Evolutionary conservation across 2,113 vertebrate species (phyloP).

Genomic region (Eclectus roratus): DNA sequence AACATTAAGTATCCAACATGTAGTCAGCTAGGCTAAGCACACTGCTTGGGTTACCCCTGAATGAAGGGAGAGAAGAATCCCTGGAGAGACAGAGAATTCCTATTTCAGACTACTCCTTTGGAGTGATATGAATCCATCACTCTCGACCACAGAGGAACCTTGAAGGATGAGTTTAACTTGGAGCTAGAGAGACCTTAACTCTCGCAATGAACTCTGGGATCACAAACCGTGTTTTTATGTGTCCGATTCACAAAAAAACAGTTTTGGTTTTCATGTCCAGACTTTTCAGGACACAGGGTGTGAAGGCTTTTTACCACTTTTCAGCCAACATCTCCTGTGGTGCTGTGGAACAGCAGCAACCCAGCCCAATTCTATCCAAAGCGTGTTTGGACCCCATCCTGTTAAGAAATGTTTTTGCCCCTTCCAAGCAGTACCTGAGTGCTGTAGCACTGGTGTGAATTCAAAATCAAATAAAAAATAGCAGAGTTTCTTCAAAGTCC

Average conservation of each 20-base stretch:
- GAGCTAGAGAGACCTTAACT: neutral
- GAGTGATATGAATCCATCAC: neutral
- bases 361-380: neutral
- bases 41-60: neutral
- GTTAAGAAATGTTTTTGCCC: neutral
- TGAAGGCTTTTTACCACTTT: neutral
- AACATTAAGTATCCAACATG: neutral
- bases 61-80: neutral
- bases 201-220: neutral
- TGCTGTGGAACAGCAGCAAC: neutral
- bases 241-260: neutral
- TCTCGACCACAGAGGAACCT: neutral
- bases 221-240: neutral
- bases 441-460: neutral
- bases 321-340: neutral
- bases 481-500: neutral
- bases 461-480: neutral
- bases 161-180: neutral
- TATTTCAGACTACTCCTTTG: neutral
- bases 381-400: neutral
- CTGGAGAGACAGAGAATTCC: neutral
- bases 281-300: neutral
- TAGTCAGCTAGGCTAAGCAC: neutral
- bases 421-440: neutral
- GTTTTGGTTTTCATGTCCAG: neutral